These are phyloP conservation scores for Heliconius ismenius DNA, from an alignment of 2,888 invertebrate species.

Conservation along the genomic window DNA sequence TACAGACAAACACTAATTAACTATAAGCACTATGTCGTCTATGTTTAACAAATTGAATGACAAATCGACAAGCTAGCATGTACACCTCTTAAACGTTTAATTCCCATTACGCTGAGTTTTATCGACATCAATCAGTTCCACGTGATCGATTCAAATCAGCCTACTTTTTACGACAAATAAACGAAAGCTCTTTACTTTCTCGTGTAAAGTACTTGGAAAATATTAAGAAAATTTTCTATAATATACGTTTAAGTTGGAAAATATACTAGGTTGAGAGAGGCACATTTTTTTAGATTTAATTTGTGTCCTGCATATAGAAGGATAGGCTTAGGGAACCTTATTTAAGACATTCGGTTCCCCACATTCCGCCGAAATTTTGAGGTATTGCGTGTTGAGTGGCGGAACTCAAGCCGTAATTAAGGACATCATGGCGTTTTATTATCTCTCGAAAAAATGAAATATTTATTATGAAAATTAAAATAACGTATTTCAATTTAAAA, in stretches of 20 bases:
- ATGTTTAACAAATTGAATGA: neutral
- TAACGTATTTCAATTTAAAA: no score
- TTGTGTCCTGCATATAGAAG: no score
- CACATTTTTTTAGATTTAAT: no score
- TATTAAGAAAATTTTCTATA: neutral
- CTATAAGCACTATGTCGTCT: neutral
- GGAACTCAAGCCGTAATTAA: no score
- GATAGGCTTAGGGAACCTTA: no score
- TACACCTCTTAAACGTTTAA: slow-evolving; percentile 29
- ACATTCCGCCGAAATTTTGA: no score
- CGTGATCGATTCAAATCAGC: slow-evolving; percentile 44
- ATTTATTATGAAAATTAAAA: no score
- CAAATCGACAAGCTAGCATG: slow-evolving; percentile 12
- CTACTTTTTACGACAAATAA: slow-evolving; percentile 40
- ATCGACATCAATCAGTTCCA: slow-evolving; percentile 44
- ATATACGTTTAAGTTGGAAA: neutral
- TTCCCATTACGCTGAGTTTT: slow-evolving; percentile 41
- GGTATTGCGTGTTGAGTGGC: no score
- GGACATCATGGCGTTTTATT: no score
- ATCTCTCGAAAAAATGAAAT: no score
- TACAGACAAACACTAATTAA: neutral
- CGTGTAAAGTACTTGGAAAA: slow-evolving; percentile 4
- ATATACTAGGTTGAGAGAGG: no score
- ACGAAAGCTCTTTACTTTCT: slow-evolving; percentile 22
- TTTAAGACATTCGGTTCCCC: no score